phyloP scores from a whole-genome alignment of 2,113 vertebrate species.

The Actenoides hombroni region DNA sequence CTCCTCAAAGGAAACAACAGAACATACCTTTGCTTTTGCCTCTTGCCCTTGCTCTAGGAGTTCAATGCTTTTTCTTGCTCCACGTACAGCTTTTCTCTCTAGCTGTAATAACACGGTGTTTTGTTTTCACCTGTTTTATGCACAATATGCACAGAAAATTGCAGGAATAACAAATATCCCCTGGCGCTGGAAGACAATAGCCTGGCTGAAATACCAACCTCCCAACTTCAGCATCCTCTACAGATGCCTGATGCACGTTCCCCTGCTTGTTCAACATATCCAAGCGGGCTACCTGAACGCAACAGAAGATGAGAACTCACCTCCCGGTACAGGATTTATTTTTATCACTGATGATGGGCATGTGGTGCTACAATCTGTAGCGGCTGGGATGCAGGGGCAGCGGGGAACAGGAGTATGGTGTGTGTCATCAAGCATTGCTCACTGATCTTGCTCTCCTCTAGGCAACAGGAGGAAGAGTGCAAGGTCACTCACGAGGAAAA shows the following conservation, averaged over 20 bases:
- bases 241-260: not conserved
- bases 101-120: not conserved
- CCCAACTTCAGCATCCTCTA: not conserved
- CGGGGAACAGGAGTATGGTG: not conserved
- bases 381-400: not conserved
- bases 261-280: constrained; percentile 7
- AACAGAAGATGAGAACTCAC: not conserved
- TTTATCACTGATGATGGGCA: constrained; percentile 1
- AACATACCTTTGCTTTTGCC: not conserved
- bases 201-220: not conserved
- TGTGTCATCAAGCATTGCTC: constrained; percentile 26
- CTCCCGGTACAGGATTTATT: constrained; percentile 1
- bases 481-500: constrained; percentile 33
- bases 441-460: constrained; percentile 2
- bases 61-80: not conserved
- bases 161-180: not conserved
- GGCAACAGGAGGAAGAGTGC: constrained; percentile 32
- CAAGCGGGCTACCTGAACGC: not conserved
- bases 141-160: not conserved
- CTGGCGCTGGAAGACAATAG: not conserved
- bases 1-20: constrained; percentile 34
- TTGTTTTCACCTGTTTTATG: constrained; percentile 20
- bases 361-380: not conserved
- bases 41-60: not conserved
- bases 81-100: not conserved